Percentiles rank a stretch among this genome's conserved stretches.
phyloP scores from a whole-genome alignment of 1,140 invertebrate genomes.

The Bombus superbus region DNA sequence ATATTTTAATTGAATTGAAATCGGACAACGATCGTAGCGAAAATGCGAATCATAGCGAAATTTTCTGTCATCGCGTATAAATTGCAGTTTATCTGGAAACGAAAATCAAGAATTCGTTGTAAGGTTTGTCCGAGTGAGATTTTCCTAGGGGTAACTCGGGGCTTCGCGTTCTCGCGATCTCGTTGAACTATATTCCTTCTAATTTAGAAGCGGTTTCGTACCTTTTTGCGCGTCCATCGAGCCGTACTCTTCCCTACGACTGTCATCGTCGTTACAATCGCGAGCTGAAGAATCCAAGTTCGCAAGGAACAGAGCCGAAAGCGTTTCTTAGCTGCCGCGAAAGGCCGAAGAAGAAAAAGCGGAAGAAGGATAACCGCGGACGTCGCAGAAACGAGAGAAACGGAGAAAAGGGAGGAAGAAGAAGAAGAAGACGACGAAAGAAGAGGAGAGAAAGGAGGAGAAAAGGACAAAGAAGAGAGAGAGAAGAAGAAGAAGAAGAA shows the following conservation, averaged over 20 bases:
- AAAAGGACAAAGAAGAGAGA: background rate
- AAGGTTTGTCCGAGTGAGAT: background rate
- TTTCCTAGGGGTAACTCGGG: background rate
- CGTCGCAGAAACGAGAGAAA: background rate
- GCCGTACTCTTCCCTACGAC: background rate
- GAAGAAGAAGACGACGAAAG: background rate
- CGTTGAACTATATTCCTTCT: constrained; percentile 58
- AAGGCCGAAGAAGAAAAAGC: background rate
- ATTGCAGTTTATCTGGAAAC: background rate
- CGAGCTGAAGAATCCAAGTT: background rate
- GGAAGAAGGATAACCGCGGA: background rate
- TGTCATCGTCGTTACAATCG: background rate
- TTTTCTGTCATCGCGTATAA: background rate
- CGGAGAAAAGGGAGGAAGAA: background rate
- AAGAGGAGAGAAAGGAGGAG: background rate
- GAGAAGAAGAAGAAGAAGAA: background rate
- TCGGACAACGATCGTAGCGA: constrained; percentile 2
- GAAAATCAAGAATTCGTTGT: no score
- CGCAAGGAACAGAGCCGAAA: background rate
- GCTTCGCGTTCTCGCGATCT: background rate
- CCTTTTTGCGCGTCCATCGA: constrained; percentile 56
- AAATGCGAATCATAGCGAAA: no score
- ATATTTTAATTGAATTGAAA: background rate
- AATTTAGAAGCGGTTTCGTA: constrained; percentile 57
- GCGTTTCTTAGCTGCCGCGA: background rate